Percentiles rank a stretch among this genome's conserved stretches.
Evolutionary conservation across 2,797 vertebrate genomes (phyloP).

Genomic region (Ctenopoma kingsleyae): DNA sequence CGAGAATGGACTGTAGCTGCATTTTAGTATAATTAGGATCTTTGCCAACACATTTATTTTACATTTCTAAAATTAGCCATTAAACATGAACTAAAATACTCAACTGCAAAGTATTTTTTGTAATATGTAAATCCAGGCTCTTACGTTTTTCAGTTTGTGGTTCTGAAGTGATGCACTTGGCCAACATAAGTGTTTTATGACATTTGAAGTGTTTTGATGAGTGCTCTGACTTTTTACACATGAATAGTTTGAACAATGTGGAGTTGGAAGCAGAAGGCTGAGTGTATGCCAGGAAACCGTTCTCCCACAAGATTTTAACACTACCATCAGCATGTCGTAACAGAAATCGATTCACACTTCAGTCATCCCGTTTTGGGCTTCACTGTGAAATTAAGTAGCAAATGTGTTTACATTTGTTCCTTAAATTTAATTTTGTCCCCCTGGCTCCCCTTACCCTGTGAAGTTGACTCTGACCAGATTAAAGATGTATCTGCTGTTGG

Average conservation of each 20-base stretch:
- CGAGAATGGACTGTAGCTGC: background rate
- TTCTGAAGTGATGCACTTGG: conserved; percentile 16
- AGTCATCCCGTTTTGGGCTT: conserved; percentile 7
- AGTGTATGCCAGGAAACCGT: conserved; percentile 23
- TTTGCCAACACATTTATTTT: background rate
- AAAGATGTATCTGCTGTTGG: background rate
- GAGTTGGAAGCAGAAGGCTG: conserved; percentile 18
- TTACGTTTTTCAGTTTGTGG: background rate
- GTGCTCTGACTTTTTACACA: conserved; percentile 23
- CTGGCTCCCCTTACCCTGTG: background rate
- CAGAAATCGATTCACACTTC: conserved; percentile 1
- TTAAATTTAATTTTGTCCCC: conserved; percentile 8
- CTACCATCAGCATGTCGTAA: conserved; percentile 4
- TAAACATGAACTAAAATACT: background rate
- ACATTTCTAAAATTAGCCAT: background rate
- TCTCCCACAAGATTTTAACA: conserved; percentile 27
- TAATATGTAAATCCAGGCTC: background rate
- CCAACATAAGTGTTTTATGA: conserved; percentile 31
- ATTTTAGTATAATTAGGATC: background rate
- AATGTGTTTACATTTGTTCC: background rate
- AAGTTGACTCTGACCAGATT: background rate
- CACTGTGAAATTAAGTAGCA: conserved; percentile 30
- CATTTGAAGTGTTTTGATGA: conserved; percentile 29
- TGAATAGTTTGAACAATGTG: conserved; percentile 20
- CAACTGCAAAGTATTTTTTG: background rate